Evolutionary conservation across 2,797 vertebrate genomes (phyloP).

Genomic region (Sebastes hubbsi): DNA sequence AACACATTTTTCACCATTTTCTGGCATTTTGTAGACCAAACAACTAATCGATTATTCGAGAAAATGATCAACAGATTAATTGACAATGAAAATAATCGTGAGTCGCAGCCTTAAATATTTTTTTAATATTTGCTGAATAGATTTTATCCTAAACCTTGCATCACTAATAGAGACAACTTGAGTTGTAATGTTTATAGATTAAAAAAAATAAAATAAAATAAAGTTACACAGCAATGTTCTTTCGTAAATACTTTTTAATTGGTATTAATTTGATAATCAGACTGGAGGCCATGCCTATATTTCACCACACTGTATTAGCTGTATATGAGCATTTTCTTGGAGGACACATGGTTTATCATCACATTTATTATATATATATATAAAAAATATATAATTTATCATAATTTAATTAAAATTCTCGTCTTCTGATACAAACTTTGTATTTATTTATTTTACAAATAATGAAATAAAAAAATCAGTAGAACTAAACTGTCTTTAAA

Average conservation of each 20-base stretch:
- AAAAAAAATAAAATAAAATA: no score
- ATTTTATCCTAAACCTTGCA: not conserved
- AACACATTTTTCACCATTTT: no score
- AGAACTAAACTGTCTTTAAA: not conserved
- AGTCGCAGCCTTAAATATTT: not conserved
- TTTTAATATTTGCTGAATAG: not conserved
- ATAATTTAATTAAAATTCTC: rapidly evolving
- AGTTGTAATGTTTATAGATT: not conserved
- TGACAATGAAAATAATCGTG: no score
- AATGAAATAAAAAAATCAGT: not conserved
- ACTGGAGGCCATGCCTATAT: not conserved
- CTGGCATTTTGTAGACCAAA: no score
- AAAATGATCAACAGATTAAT: no score
- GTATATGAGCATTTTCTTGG: not conserved
- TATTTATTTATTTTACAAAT: not conserved
- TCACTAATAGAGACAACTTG: not conserved
- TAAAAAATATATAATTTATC: not conserved
- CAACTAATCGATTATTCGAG: no score
- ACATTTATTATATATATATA: no score
- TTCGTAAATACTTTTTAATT: not conserved
- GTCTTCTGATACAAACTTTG: not conserved
- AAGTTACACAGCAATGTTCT: not conserved
- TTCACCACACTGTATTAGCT: not conserved
- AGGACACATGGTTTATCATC: not conserved
- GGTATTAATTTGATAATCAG: not conserved